A percentile compares a stretch with the other conserved stretches of the same genome.
Evolutionary conservation across 2,888 invertebrate species (phyloP).

Genomic region (Trachelus iudaicus): DNA sequence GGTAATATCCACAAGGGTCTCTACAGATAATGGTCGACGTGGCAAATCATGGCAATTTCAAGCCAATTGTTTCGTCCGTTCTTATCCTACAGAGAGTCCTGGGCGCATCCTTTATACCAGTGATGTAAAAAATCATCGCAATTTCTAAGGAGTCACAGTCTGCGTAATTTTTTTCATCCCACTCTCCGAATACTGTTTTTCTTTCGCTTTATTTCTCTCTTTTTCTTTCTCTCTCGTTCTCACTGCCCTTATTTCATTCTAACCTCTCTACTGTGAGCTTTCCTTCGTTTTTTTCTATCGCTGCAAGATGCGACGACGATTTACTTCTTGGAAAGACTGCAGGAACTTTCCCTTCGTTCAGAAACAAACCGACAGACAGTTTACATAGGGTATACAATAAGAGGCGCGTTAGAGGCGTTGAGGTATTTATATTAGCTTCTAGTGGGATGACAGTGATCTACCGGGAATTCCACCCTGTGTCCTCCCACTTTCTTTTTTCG

Average conservation of each 20-base stretch:
- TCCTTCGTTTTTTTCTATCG: background rate
- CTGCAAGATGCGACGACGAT: slow-evolving; percentile 2
- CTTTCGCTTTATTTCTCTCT: background rate
- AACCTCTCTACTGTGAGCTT: background rate
- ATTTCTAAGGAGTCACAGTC: background rate
- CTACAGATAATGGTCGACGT: background rate
- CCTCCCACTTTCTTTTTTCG: slow-evolving; percentile 30
- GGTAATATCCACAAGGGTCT: background rate
- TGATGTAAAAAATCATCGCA: background rate
- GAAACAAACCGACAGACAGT: background rate
- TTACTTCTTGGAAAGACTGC: background rate
- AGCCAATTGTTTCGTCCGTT: background rate
- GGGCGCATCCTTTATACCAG: background rate
- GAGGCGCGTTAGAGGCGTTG: slow-evolving; percentile 41
- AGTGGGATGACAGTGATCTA: slow-evolving; percentile 63
- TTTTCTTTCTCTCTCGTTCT: no score
- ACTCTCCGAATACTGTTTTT: background rate
- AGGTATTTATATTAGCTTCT: slow-evolving; percentile 65
- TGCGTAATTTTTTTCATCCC: background rate
- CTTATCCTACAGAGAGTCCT: background rate
- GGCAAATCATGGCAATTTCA: background rate
- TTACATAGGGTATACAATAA: slow-evolving; percentile 13
- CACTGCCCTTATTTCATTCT: background rate
- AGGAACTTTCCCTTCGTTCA: background rate
- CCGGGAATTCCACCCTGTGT: slow-evolving; percentile 56